Conservation (phyloP, 2,888 invertebrate genomes). For the Clunio marinus region DNA sequence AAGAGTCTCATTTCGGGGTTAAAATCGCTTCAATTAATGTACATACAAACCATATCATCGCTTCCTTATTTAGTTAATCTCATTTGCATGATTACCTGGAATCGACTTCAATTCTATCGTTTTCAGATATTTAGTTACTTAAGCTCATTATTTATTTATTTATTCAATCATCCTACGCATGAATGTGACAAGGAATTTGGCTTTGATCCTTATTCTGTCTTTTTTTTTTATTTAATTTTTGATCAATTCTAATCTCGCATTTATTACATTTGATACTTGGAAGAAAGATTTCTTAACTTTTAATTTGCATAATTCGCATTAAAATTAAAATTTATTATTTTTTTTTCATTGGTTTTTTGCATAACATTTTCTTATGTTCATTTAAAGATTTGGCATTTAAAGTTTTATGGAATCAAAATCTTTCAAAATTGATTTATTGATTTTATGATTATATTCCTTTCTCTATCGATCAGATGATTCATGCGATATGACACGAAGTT, state of each 20-base stretch:
- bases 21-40: no score
- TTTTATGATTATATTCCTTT: not conserved
- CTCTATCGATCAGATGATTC: constrained; percentile 40
- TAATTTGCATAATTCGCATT: not conserved
- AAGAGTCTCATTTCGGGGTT: no score
- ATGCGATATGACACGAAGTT: constrained; percentile 55
- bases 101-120: no score
- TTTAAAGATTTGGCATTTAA: not conserved
- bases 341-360: not conserved
- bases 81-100: constrained; percentile 10
- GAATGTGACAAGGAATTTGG: not conserved
- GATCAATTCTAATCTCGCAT: not conserved
- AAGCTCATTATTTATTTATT: not conserved
- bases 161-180: not conserved
- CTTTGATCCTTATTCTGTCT: no score
- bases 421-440: no score
- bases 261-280: not conserved
- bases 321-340: no score
- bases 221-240: not conserved
- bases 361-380: not conserved
- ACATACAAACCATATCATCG: no score
- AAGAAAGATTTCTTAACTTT: not conserved
- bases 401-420: no score
- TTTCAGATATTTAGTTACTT: no score
- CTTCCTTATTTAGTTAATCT: no score